A percentile compares a stretch with the other conserved stretches of the same genome.
Evolutionary conservation across 2,797 vertebrate species (phyloP).

Genomic region (Micropoecilia bifurca): DNA sequence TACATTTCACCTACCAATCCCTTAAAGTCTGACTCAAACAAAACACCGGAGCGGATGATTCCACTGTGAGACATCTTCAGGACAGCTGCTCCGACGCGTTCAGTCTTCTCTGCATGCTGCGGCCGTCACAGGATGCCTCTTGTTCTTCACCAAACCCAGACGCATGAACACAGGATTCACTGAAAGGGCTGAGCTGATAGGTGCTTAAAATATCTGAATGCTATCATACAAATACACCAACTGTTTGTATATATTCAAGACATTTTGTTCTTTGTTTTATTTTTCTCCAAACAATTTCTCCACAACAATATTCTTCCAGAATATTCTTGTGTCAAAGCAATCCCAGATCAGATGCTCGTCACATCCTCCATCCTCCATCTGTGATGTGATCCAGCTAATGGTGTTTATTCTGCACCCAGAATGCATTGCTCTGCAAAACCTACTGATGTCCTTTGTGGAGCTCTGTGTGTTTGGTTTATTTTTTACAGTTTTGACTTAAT

Average conservation of each 20-base stretch:
- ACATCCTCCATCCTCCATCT: too few relatives aligned
- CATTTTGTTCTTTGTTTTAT: not conserved
- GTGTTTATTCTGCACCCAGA: too few relatives aligned
- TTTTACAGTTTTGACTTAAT: too few relatives aligned
- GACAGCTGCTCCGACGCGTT: conserved; percentile 61
- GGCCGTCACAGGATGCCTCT: conserved; percentile 26
- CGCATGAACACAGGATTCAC: not conserved
- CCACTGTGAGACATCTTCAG: conserved; percentile 63
- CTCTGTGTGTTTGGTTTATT: too few relatives aligned
- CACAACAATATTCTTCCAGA: too few relatives aligned
- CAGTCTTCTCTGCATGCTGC: conserved; percentile 15
- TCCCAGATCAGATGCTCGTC: too few relatives aligned
- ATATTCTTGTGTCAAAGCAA: too few relatives aligned
- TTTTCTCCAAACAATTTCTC: not conserved
- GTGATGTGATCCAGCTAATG: too few relatives aligned
- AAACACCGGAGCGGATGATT: conserved; percentile 59
- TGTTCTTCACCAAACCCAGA: conserved; percentile 7
- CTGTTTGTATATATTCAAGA: too few relatives aligned
- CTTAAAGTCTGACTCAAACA: conserved; percentile 61
- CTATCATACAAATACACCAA: too few relatives aligned
- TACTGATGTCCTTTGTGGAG: too few relatives aligned
- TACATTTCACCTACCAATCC: conserved; percentile 61
- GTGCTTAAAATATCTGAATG: not conserved
- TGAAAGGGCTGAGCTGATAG: not conserved
- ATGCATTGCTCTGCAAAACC: too few relatives aligned